Percentiles rank a stretch among this genome's conserved stretches.
Conservation (phyloP, 1,140 invertebrate genomes). For the Neodiprion virginianus region DNA sequence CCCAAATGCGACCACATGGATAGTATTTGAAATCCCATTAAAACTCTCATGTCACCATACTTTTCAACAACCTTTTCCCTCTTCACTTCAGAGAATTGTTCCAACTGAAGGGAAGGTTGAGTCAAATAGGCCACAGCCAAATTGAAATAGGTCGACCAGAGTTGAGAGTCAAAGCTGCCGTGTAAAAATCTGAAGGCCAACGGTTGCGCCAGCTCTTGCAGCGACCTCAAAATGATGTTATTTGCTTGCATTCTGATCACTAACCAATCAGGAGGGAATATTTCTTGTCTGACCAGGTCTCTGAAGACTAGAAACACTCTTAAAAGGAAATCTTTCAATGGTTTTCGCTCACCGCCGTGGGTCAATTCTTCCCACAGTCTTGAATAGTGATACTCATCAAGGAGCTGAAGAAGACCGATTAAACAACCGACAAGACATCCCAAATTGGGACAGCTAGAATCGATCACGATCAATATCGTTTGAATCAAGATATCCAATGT, state of each 20-base stretch:
- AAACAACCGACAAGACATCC: constrained; percentile 86
- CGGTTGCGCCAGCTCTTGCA: constrained; percentile 88
- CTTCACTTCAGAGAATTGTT: constrained; percentile 83
- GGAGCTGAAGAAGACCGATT: constrained; percentile 82
- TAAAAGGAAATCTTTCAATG: constrained; percentile 89
- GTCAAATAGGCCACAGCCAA: constrained; percentile 88
- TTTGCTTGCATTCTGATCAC: constrained; percentile 92
- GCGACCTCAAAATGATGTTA: constrained; percentile 83
- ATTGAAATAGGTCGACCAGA: constrained; percentile 92
- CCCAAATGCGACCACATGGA: constrained; percentile 93
- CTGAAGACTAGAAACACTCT: constrained; percentile 88
- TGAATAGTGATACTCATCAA: constrained; percentile 88
- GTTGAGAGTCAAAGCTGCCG: constrained; percentile 67
- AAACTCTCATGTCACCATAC: constrained; percentile 90
- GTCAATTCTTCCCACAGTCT: constrained; percentile 85
- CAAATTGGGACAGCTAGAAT: constrained; percentile 70
- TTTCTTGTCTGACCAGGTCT: constrained; percentile 81
- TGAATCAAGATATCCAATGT: constrained; percentile 85
- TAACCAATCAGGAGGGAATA: constrained; percentile 93
- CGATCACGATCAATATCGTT: constrained; percentile 81
- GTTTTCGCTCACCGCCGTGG: constrained; percentile 69
- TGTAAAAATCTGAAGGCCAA: constrained; percentile 85
- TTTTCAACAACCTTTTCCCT: constrained; percentile 79
- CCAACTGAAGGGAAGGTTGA: constrained; percentile 85
- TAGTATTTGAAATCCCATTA: constrained; percentile 93